Evolutionary conservation across 2,888 invertebrate genomes (phyloP), one percentile per base, ranked within the genome.

Genomic region (Sicus ferrugineus): DNA sequence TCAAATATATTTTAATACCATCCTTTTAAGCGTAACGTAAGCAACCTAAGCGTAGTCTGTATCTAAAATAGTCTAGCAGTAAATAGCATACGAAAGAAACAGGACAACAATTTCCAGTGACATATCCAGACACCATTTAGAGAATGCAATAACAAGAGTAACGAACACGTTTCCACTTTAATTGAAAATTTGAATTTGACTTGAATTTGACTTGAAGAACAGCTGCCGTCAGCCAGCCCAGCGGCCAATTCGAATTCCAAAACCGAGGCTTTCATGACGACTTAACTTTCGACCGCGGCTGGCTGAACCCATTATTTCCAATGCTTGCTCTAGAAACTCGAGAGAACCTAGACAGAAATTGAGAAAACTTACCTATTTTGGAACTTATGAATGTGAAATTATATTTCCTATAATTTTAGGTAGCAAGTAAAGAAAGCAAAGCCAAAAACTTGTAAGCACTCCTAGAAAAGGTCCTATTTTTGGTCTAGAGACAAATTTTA

Each of bases 341-440:
- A 54, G 9, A 46, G 21, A n/a, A 59, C 21, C 34, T 21, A 19
- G 16, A 28, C 19, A 19, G n/a, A 59, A 59, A 59, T 14, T 1
- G 34, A 6, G 16, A 30, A 63, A 30, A 48, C 48, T 63, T 19
- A 50, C 50, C 63, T 26, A 31, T 50, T 64, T 64, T 30, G 50
- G 34, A 64, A 48, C 48, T 30, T 19, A 64, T 48, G 48, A 50
- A 50, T 46, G 46, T 21, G 31, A 64, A 64, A 64, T 50, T 64
- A 31, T 19, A 50, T 48, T 50, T 64, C 50, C 64, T 50, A 64
- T 64, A 64, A 64, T 50, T 62, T 62, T 64, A 64, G 64, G 48
- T 23, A 31, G 48, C 48, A 48, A 1, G 48, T 48, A 54, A 14
- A 59, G 34, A 59, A 21, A 23, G 26, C 28, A 54, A 54, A 54